These are phyloP conservation scores for Nyleta sp. DNA, from an alignment of 2,888 invertebrate genomes.

Conservation along the genomic window DNA sequence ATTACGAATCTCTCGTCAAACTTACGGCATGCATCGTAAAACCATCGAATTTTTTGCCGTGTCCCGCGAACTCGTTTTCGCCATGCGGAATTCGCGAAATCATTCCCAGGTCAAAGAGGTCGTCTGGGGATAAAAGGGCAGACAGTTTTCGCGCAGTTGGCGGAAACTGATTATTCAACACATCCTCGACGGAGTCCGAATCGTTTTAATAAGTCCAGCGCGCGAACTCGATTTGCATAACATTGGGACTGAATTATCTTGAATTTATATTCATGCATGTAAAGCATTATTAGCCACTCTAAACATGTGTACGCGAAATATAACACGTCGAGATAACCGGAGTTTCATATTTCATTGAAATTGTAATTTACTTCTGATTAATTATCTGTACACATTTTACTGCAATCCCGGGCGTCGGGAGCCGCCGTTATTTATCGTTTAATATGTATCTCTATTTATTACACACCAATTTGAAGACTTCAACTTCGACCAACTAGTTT, in stretches of 20 bases:
- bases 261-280: slow-evolving; percentile 48
- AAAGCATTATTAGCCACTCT: slow-evolving; percentile 36
- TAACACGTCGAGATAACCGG: slow-evolving; percentile 33
- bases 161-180: slow-evolving; percentile 26
- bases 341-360: slow-evolving; percentile 35
- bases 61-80: too few species aligned
- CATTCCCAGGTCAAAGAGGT: too few species aligned
- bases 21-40: too few species aligned
- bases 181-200: slow-evolving; percentile 26
- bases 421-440: slow-evolving; percentile 14
- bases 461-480: slow-evolving; percentile 2
- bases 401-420: not conserved
- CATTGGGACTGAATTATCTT: slow-evolving; percentile 37
- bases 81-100: too few species aligned
- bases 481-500: not conserved
- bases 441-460: slow-evolving; percentile 17
- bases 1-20: too few species aligned
- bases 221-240: slow-evolving; percentile 40
- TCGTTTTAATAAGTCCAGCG: slow-evolving; percentile 27
- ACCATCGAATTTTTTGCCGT: too few species aligned
- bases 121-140: not conserved
- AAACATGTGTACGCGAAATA: slow-evolving; percentile 39
- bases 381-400: slow-evolving; percentile 34
- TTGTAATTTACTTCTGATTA: slow-evolving; percentile 41
- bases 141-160: slow-evolving; percentile 7